Conservation (phyloP, 2,888 invertebrate genomes). For the Pammene aurita region DNA sequence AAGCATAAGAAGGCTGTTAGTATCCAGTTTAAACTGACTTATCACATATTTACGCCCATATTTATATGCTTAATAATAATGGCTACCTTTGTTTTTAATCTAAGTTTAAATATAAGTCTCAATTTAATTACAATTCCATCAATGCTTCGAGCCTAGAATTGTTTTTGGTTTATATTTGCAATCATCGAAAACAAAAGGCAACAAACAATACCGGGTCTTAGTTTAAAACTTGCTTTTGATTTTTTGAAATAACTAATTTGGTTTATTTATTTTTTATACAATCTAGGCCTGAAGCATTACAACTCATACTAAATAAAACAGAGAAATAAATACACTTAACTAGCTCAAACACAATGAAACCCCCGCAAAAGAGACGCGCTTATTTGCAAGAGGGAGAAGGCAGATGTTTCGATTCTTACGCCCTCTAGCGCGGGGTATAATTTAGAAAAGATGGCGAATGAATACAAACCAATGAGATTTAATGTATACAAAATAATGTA, state of each 20-base stretch:
- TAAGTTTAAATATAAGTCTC: constrained; percentile 20
- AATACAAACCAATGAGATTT: constrained; percentile 60
- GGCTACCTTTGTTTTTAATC: constrained; percentile 7
- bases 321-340: constrained; percentile 29
- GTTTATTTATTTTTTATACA: neutral
- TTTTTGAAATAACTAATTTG: neutral
- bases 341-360: constrained; percentile 19
- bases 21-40: neutral
- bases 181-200: neutral
- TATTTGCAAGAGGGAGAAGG: neutral
- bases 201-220: neutral
- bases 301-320: constrained; percentile 19
- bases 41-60: neutral
- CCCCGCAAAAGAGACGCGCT: constrained; percentile 7
- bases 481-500: constrained; percentile 46
- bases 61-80: neutral
- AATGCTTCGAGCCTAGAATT: constrained; percentile 20
- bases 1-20: neutral
- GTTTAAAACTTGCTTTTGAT: neutral
- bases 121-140: constrained; percentile 10
- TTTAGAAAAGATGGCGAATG: constrained; percentile 18
- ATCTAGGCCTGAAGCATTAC: constrained; percentile 24
- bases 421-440: neutral
- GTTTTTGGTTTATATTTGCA: neutral
- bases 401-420: neutral